Evolutionary conservation across 2,888 invertebrate genomes (phyloP).

Genomic region (Hemaris fuciformis): DNA sequence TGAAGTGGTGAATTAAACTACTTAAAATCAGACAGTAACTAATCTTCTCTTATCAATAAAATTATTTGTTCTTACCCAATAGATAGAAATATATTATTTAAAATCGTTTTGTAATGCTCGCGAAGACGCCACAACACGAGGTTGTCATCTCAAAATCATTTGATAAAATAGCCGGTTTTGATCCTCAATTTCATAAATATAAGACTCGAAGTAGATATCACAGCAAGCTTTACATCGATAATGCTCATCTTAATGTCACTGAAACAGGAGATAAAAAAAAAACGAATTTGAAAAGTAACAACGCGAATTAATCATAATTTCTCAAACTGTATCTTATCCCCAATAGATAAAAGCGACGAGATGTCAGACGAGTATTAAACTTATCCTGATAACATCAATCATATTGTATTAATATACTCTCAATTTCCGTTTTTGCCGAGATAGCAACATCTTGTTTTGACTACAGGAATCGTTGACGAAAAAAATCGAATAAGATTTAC

Average conservation of each 20-base stretch:
- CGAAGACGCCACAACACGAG: background rate
- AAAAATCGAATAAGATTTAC: too few species aligned
- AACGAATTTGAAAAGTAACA: slow-evolving; percentile 1
- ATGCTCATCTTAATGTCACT: background rate
- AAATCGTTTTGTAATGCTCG: background rate
- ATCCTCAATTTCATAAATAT: background rate
- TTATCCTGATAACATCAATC: slow-evolving; percentile 7
- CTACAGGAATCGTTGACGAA: too few species aligned
- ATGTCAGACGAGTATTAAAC: background rate
- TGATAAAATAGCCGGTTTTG: background rate
- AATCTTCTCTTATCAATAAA: too few species aligned
- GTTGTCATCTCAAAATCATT: background rate
- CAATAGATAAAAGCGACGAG: slow-evolving; percentile 5
- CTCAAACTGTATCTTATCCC: background rate
- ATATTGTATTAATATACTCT: slow-evolving; percentile 2
- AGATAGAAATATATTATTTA: background rate
- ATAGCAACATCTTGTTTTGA: background rate
- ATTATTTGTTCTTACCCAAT: too few species aligned
- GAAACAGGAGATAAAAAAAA: background rate
- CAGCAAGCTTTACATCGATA: background rate
- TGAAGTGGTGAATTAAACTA: too few species aligned
- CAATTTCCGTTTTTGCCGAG: background rate
- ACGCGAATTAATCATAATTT: slow-evolving; percentile 3
- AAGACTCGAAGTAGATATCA: background rate
- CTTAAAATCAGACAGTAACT: too few species aligned